Conservation (phyloP, 2,113 vertebrate genomes). For the Cottus gobio region DNA sequence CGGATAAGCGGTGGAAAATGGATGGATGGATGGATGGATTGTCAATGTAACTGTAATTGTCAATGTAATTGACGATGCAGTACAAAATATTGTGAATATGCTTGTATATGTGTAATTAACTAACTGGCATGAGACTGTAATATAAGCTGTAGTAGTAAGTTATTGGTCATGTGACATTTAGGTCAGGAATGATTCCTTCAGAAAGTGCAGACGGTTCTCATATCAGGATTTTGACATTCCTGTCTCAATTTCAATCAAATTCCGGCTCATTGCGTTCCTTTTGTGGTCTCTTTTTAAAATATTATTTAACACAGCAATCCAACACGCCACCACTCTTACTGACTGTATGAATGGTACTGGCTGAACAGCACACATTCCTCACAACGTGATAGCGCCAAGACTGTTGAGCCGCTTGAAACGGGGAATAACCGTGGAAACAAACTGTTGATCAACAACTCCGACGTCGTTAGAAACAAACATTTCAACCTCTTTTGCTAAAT, state of each 20-base stretch:
- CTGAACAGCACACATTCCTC: slow-evolving; percentile 25
- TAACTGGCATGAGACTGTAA: background rate
- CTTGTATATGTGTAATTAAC: background rate
- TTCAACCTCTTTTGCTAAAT: slow-evolving; percentile 75
- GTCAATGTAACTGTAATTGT: too few species aligned
- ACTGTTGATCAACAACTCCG: slow-evolving; percentile 76
- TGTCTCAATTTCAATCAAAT: background rate
- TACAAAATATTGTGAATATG: background rate
- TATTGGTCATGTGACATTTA: background rate
- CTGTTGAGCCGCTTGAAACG: slow-evolving; percentile 65
- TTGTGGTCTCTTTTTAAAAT: background rate
- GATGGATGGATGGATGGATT: too few species aligned
- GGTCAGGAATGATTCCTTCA: background rate
- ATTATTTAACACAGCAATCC: background rate
- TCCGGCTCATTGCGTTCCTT: background rate
- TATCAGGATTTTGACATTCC: background rate
- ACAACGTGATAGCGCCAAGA: slow-evolving; percentile 70
- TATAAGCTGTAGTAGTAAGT: background rate
- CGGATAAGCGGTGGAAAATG: too few species aligned
- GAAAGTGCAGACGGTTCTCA: background rate
- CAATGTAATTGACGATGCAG: too few species aligned
- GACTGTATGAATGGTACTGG: background rate
- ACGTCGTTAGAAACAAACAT: slow-evolving; percentile 78
- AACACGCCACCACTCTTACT: background rate
- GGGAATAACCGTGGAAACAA: slow-evolving; percentile 60